These are phyloP conservation scores for Linurgus olivaceus DNA, from an alignment of 2,797 vertebrate genomes.

Conservation along the genomic window DNA sequence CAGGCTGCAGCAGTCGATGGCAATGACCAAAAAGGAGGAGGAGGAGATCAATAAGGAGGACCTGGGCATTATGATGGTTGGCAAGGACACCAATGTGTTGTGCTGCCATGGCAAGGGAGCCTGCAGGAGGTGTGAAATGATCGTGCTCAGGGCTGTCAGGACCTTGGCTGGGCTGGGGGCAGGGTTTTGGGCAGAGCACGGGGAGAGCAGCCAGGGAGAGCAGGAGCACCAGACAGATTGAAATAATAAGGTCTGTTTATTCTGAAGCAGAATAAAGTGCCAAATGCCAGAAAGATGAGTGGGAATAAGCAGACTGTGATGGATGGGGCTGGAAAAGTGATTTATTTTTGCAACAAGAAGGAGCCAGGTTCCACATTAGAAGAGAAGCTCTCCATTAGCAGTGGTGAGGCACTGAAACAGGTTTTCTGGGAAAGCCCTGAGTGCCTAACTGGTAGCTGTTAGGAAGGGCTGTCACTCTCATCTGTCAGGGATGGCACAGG, in stretches of 20 bases:
- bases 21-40: background rate
- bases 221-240: background rate
- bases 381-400: conserved; percentile 7
- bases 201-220: background rate
- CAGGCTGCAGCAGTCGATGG: background rate
- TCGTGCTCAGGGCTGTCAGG: background rate
- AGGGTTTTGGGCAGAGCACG: background rate
- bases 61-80: background rate
- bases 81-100: background rate
- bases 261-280: conserved; percentile 4
- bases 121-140: background rate
- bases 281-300: conserved; percentile 36
- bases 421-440: background rate
- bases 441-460: background rate
- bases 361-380: background rate
- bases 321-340: background rate
- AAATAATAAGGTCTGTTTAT: conserved; percentile 47
- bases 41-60: background rate
- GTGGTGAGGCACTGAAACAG: background rate
- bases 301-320: conserved; percentile 28
- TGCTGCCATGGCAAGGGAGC: background rate
- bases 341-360: conserved; percentile 28
- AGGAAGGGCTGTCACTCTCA: background rate
- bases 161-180: background rate
- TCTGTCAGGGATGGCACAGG: background rate